Evolutionary conservation across 2,797 vertebrate genomes (phyloP).

Genomic region (Leucoraja ocellata): DNA sequence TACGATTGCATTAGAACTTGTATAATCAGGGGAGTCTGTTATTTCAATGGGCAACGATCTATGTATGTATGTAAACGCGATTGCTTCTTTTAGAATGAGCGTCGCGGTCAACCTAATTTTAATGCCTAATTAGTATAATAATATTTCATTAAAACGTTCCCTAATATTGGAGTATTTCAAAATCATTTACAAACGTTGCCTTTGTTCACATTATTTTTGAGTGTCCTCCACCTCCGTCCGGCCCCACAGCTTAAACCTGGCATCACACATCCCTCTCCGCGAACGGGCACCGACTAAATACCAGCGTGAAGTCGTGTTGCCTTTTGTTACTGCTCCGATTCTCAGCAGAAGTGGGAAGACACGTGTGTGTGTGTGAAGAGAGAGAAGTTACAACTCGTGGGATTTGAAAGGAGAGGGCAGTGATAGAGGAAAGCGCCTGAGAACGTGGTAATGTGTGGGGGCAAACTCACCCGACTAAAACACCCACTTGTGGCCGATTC

Average conservation of each 20-base stretch:
- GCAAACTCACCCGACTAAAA: no score
- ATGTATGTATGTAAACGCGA: background rate
- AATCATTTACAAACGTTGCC: background rate
- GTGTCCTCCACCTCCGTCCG: background rate
- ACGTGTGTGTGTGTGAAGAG: background rate
- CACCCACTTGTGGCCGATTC: no score
- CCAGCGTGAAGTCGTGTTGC: background rate
- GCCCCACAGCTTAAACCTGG: no score
- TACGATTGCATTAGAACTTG: background rate
- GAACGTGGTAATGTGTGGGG: background rate
- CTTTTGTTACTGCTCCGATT: no score
- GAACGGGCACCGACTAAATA: no score
- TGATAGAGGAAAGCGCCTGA: background rate
- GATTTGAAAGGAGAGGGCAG: background rate
- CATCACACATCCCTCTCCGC: background rate
- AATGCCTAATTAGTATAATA: no score
- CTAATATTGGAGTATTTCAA: background rate
- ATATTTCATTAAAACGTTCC: background rate
- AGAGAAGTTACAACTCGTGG: background rate
- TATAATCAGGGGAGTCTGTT: background rate
- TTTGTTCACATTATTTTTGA: background rate
- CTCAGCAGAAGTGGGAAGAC: no score
- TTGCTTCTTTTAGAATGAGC: background rate
- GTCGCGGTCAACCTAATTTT: background rate
- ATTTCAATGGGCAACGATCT: background rate